Evolutionary conservation across 2,888 invertebrate species (phyloP).

Genomic region (Lepidochitona cinerea): DNA sequence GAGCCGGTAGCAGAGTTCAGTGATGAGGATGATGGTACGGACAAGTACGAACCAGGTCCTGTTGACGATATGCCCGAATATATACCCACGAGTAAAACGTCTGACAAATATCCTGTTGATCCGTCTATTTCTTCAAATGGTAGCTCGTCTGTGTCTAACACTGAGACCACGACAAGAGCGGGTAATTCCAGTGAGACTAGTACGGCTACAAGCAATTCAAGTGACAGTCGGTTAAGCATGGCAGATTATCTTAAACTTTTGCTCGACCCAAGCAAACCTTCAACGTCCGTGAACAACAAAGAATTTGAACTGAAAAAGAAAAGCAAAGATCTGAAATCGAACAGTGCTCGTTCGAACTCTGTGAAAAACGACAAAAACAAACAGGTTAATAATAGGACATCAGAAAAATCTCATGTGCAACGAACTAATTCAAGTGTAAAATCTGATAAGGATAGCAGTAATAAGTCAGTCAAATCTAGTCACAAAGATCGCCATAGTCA

Average conservation of each 20-base stretch:
- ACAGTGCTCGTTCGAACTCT: neutral
- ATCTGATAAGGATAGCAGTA: too few relatives aligned
- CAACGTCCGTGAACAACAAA: neutral
- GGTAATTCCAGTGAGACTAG: neutral
- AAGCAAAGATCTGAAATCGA: neutral
- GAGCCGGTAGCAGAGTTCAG: slow-evolving; percentile 35
- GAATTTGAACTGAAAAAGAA: neutral
- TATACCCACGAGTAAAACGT: neutral
- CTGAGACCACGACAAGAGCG: neutral
- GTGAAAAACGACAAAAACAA: neutral
- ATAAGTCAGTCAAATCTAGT: too few relatives aligned
- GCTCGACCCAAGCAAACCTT: neutral
- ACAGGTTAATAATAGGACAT: too few relatives aligned
- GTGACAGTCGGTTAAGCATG: neutral
- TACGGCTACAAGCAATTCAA: neutral
- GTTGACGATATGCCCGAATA: neutral
- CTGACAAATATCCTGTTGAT: neutral
- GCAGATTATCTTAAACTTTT: neutral
- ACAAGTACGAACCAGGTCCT: neutral
- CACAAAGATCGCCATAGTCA: too few relatives aligned
- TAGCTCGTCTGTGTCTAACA: neutral
- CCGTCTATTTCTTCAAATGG: too few relatives aligned
- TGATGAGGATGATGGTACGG: slow-evolving; percentile 39
- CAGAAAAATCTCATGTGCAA: too few relatives aligned
- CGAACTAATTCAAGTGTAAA: too few relatives aligned